Evolutionary conservation across 2,797 vertebrate species (phyloP).

Genomic region (Lepus townsendii): DNA sequence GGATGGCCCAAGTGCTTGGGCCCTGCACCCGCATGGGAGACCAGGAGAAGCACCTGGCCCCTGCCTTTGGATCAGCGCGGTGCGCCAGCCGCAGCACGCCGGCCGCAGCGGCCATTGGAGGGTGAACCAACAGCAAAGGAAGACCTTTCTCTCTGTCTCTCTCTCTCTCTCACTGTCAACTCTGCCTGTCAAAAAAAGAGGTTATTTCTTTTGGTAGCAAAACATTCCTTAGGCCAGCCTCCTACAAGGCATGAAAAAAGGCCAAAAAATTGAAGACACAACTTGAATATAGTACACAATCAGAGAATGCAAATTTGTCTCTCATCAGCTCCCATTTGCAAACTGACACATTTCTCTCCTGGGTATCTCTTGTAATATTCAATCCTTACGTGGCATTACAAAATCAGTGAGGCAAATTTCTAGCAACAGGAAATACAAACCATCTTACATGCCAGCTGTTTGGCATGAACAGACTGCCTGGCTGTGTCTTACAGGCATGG

Average conservation of each 20-base stretch:
- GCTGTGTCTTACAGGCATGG: conserved; percentile 58
- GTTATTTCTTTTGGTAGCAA: neutral
- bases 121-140: too few relatives aligned
- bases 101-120: too few relatives aligned
- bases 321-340: conserved; percentile 44
- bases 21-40: too few relatives aligned
- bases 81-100: too few relatives aligned
- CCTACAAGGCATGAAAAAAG: neutral
- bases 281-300: neutral
- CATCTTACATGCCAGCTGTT: conserved; percentile 63
- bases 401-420: conserved; percentile 56
- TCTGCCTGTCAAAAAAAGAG: neutral
- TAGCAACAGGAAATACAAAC: conserved; percentile 55
- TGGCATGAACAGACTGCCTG: conserved; percentile 46
- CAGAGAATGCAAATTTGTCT: too few relatives aligned
- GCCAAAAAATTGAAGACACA: neutral
- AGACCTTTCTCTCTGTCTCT: too few relatives aligned
- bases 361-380: neutral
- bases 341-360: neutral
- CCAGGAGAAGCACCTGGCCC: too few relatives aligned
- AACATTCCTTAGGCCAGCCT: conserved; percentile 22
- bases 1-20: too few relatives aligned
- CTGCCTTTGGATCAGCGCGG: too few relatives aligned
- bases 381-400: neutral
- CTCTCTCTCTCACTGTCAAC: too few relatives aligned